Evolutionary conservation across 2,888 invertebrate genomes (phyloP).

Genomic region (Pelosia muscerda): DNA sequence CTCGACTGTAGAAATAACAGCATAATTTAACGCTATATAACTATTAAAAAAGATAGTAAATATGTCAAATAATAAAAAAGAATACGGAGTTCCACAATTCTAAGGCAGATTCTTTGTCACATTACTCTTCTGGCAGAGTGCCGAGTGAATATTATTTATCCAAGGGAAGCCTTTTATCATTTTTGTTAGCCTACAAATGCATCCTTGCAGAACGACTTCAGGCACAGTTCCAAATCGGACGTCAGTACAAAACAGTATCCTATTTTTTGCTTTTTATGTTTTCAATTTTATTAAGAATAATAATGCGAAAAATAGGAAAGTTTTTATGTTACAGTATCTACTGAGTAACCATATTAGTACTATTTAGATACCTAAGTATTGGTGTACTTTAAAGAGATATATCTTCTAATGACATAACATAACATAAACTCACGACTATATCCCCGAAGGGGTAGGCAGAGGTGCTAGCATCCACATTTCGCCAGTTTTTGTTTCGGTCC

Average conservation of each 20-base stretch:
- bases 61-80: not conserved
- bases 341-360: not conserved
- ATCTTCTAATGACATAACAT: too few relatives aligned
- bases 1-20: not conserved
- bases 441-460: too few relatives aligned
- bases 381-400: too few relatives aligned
- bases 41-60: not conserved
- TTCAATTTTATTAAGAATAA: not conserved
- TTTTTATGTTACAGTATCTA: not conserved
- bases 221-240: slow-evolving; percentile 17
- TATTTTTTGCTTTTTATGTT: slow-evolving; percentile 1
- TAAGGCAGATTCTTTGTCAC: not conserved
- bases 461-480: too few relatives aligned
- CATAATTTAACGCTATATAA: too few relatives aligned
- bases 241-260: slow-evolving; percentile 10
- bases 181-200: slow-evolving; percentile 8
- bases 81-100: not conserved
- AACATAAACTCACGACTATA: too few relatives aligned
- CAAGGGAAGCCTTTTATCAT: not conserved
- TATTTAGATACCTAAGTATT: not conserved
- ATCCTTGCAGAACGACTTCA: slow-evolving; percentile 13
- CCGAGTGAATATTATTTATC: not conserved
- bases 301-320: not conserved
- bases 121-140: slow-evolving; percentile 9
- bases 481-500: too few relatives aligned